Evolutionary conservation across 2,797 vertebrate genomes (phyloP).

Genomic region (Cottoperca gobio): DNA sequence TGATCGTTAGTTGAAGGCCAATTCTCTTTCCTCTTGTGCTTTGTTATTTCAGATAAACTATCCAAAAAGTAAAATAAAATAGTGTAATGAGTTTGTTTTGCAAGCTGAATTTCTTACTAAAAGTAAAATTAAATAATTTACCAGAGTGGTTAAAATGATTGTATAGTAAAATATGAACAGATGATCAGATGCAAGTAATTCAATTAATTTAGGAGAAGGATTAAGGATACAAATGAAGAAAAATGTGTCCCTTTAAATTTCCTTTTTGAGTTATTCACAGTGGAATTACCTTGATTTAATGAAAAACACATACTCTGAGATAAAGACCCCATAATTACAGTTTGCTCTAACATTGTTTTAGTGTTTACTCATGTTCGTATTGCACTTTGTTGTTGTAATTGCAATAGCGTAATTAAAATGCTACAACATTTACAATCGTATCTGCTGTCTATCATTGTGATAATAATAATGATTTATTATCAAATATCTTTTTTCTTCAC

Average conservation of each 20-base stretch:
- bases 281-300: not conserved
- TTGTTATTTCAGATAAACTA: not conserved
- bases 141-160: not conserved
- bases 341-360: not conserved
- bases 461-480: not conserved
- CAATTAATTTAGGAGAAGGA: too few relatives aligned
- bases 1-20: not conserved
- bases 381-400: not conserved
- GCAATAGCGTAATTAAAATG: not conserved
- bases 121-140: not conserved
- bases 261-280: not conserved
- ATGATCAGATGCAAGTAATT: not conserved
- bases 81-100: not conserved
- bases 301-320: not conserved
- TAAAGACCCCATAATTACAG: conserved; percentile 5
- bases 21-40: not conserved
- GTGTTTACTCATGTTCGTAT: not conserved
- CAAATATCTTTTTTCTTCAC: too few relatives aligned
- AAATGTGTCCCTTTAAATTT: not conserved
- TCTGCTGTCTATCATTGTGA: not conserved
- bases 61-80: not conserved
- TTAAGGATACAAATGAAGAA: too few relatives aligned
- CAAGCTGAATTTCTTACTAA: not conserved
- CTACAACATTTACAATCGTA: not conserved
- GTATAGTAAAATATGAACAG: not conserved